Base-by-base conservation (phyloP, 2,888 invertebrate genomes). In the Allygus modestus region DNA sequence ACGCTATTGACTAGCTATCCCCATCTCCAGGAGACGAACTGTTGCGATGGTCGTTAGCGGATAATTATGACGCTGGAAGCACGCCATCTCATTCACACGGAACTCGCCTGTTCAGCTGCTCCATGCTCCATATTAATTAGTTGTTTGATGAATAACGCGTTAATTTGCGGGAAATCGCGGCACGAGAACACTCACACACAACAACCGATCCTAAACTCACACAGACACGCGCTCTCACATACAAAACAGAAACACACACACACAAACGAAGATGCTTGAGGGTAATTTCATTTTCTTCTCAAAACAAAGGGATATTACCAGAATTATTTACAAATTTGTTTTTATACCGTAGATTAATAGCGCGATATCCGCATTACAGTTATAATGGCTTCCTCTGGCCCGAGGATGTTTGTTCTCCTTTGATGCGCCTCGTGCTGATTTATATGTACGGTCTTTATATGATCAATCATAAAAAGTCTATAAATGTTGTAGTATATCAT, bases 61-160 rank as follows among this genome's bases (percentile, higher is more conserved):
- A 28, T 65, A 65, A 65, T 65, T 28, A 65, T 31, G 65, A 28
- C 58, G 58, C 26, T 26, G 65, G 12, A 0, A 28, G 65, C 65
- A 65, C 65, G 65, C 65, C 4, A 65, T 65, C 28, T 11, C 65
- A 65, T 65, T 65, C 65, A 65, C 65, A 65, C 65, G 65, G 65
- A 65, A 65, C 65, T 23, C 58, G 26, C 7, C 58, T 31, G 23
- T 20, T 23, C 58, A 58, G 51, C 58, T 11, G 58, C 58, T 58
- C n/a, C 58, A 58, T 23, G 65, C 65, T 65, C 65, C 12, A 31
- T 28, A 65, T 65, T 65, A 65, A 65, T 65, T 65, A 65, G 65
- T 15, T 65, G 65, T 65, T 65, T 65, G 65, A 65, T 28, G 65
- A 65, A 65, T 65, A 65, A 65, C 65, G 65, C 65, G 65, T 65